Base-by-base conservation (phyloP, 2,797 vertebrate species). In the Chiloscyllium punctatum region DNA sequence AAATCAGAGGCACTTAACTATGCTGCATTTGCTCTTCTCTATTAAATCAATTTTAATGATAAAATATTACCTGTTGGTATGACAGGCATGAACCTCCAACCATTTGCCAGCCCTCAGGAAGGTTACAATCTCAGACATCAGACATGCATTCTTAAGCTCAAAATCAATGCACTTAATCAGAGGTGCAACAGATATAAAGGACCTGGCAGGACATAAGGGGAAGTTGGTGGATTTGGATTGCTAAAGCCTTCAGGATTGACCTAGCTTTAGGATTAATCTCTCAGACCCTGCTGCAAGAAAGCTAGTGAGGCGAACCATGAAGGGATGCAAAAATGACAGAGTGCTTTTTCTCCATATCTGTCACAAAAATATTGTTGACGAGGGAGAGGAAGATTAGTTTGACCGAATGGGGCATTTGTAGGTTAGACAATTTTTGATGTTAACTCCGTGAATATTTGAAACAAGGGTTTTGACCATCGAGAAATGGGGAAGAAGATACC, bases 41-140 rank as follows among this genome's bases (percentile, higher is more conserved):
- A 98, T 97, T 98, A 98, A 98, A 98, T 98, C 98, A 98, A 98
- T 98, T 97, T 98, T 98, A 99, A 98, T 98, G 97, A 98, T 98
- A 98, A 98, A 96, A 98, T 99, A 98, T 97, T 98, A 98, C 98
- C 99, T 98, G 98, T 86, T 95, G 99, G 98, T 99, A 97, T 96
- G 96, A 97, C 96, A 97, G 97, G 96, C 96, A 97, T 97, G 96
- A 97, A 98, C 97, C 97, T 97, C 98, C 97, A 97, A 97, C 97
- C 96, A 97, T 98, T 98, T 48, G 66, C 90, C 69, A 21, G 90
- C 16, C 90, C 25, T n/a, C 11, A 3, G 30, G 33, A 27, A 27
- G n/a, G 66, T 69, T 92, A 92, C n/a, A 42, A 37, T n/a, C n/a
- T 69, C 66, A 92, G 33, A 42, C n/a, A 69, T 69, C 90, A 42